These are phyloP conservation scores for Galeruca laticollis DNA, from an alignment of 2,888 invertebrate genomes.

Conservation along the genomic window DNA sequence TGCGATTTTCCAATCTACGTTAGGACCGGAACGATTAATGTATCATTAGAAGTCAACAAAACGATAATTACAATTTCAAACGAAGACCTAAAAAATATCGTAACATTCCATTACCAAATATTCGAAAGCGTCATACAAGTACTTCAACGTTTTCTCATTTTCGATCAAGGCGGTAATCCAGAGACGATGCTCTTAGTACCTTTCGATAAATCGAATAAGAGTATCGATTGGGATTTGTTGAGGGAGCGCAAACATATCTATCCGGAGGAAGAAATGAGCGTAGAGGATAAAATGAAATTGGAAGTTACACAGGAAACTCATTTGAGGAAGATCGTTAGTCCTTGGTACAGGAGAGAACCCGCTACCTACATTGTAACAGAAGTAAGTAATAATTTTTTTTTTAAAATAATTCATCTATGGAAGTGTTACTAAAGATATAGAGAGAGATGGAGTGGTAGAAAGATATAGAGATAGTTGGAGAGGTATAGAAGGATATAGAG, in stretches of 20 bases:
- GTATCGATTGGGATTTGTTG: slow-evolving; percentile 75
- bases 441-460: too few relatives aligned
- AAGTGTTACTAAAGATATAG: too few relatives aligned
- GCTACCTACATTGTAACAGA: slow-evolving; percentile 75
- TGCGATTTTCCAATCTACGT: slow-evolving; percentile 82
- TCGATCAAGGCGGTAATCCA: slow-evolving; percentile 69
- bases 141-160: slow-evolving; percentile 72
- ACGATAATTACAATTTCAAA: slow-evolving; percentile 65
- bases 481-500: too few relatives aligned
- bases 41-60: slow-evolving; percentile 70
- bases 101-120: slow-evolving; percentile 79
- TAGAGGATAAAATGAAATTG: slow-evolving; percentile 68
- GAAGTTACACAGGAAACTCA: slow-evolving; percentile 73
- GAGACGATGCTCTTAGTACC: slow-evolving; percentile 68
- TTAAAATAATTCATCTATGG: too few relatives aligned
- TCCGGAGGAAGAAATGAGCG: slow-evolving; percentile 64
- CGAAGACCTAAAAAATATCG: slow-evolving; percentile 69
- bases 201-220: slow-evolving; percentile 54
- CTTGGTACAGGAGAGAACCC: slow-evolving; percentile 76
- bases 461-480: too few relatives aligned
- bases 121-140: slow-evolving; percentile 78
- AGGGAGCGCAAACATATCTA: slow-evolving; percentile 65
- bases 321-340: slow-evolving; percentile 82
- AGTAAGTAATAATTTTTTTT: slow-evolving; percentile 64
- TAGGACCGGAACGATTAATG: slow-evolving; percentile 72